Base-by-base conservation (phyloP, 2,113 vertebrate species). In the Neoarius graeffei region DNA sequence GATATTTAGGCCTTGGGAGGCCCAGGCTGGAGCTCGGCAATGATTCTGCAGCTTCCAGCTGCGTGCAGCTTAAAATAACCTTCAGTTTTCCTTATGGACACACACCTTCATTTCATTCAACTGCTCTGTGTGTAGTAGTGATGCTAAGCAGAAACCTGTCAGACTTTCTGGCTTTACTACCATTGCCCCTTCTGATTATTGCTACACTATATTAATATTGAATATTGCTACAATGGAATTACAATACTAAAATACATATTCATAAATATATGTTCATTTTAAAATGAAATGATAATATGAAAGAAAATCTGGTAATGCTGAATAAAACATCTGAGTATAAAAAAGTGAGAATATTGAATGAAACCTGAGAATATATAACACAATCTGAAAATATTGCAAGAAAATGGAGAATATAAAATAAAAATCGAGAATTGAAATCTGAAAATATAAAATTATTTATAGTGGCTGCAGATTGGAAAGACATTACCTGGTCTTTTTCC, bases 1-100 rank as follows among this genome's bases (percentile, higher is more conserved):
- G 84, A 85, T 85, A 85, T 85, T 85, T 85, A 60, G 84, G 30
- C 52, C 69, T 71, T 59, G 30, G 69, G 84, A 74, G 84, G 56
- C 6, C 71, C 35, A 74, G 13, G 25, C 84, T 48, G 71, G 69
- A 57, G 84, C 69, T 76, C 52, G 11, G 54, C 56, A 2, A 60
- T 19, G 30, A 85, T 85, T 74, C 71, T 59, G 56, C 52, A 57
- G 30, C 35, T 76, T 85, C 71, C 20, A 76, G 13, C 84, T 60
- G 84, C 48, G 54, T 74, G 56, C 27, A 27, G 84, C 69, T 85
- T 76, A 85, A 57, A 85, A 85, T 85, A 85, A 85, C 84, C 71
- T 85, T 85, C 52, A 20, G 19, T 48, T 57, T 60, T 76, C 35
- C 35, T 74, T 62, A 76, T 0, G 5, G 84, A 85, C 20, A 74